These are phyloP conservation scores for Monomorium pharaonis DNA, from an alignment of 1,140 invertebrate species.

Conservation along the genomic window DNA sequence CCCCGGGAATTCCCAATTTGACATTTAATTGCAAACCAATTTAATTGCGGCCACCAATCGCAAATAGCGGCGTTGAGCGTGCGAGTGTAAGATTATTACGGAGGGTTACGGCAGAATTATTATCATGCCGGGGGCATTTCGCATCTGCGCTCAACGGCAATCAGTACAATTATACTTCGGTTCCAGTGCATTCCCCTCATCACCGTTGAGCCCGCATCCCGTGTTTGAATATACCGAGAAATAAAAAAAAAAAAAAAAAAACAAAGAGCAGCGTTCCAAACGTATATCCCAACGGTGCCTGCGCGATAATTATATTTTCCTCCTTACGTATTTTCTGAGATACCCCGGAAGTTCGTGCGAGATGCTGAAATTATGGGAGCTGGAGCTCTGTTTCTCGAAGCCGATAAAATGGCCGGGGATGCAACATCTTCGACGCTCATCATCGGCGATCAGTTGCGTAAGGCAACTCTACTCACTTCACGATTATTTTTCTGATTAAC, in stretches of 20 bases:
- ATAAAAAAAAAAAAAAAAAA: constrained; percentile 8
- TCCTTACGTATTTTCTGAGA: not conserved
- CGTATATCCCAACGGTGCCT: not conserved
- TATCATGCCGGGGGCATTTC: constrained; percentile 25
- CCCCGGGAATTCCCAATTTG: constrained; percentile 18
- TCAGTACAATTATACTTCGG: constrained; percentile 54
- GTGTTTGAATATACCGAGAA: constrained; percentile 29
- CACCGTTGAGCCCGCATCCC: constrained; percentile 24
- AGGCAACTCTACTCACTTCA: not conserved
- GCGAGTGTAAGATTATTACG: constrained; percentile 31
- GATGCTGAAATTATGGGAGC: constrained; percentile 26
- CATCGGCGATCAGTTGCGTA: not conserved
- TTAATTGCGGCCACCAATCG: constrained; percentile 36
- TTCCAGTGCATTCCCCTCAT: constrained; percentile 42
- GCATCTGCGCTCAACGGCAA: constrained; percentile 40
- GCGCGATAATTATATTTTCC: constrained; percentile 32
- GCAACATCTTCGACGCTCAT: not conserved
- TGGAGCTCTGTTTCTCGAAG: not conserved
- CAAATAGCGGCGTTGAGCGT: not conserved
- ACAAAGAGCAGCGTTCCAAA: not conserved
- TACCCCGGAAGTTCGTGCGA: not conserved
- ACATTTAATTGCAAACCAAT: constrained; percentile 45
- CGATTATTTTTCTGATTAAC: not conserved
- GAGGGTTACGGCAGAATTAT: constrained; percentile 45
- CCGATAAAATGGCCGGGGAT: not conserved